Evolutionary conservation across 2,113 vertebrate genomes (phyloP), one percentile per base, ranked within the genome.

Genomic region (Hydrochoerus hydrochaeris): DNA sequence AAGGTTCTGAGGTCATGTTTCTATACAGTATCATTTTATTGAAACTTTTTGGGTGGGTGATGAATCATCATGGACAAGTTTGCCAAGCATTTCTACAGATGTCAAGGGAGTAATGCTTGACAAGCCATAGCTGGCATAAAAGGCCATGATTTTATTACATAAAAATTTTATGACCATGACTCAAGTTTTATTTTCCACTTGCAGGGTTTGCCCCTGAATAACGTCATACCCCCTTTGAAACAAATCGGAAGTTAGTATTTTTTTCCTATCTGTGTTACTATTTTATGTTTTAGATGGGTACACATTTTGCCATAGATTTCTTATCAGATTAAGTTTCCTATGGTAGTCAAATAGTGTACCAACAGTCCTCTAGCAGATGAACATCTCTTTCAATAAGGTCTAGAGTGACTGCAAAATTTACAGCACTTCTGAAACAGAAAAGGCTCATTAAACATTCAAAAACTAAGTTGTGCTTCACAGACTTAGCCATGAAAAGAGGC

Each of bases 381-480:
- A 63, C 12, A 41, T 49, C 62, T 54, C 80, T 96, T 82, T 80
- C 28, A 86, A 16, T 77, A 77, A 11, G 60, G 5, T 63, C 73
- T 81, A 69, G 24, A 78, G 90, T 88, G 46, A 67, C 88, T 84
- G 41, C 65, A 95, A 88, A 94, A 69, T 9, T 46, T 94, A 83
- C 24, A 60, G n/a, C 24, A 62, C 83, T 88, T 87, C 16, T 57
- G 13, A 77, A 63, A 63, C 38, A 49, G 20, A 88, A 82, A 75
- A 85, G 62, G 41, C 28, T 69, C 60, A 46, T 30, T 62, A 75
- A 75, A 86, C 65, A n/a, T 62, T 91, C 26, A 71, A 30, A 20
- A 60, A 91, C 19, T 46, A 84, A 46, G 12, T 83, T 93, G 20
- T 78, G 87, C 60, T 80, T 57, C 38, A 60, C 0, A 83, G 87